A percentile compares a stretch with the other conserved stretches of the same genome.
These are phyloP conservation scores for Melanotaenia maccullochi DNA, from an alignment of 2,797 vertebrate genomes.

Conservation along the genomic window DNA sequence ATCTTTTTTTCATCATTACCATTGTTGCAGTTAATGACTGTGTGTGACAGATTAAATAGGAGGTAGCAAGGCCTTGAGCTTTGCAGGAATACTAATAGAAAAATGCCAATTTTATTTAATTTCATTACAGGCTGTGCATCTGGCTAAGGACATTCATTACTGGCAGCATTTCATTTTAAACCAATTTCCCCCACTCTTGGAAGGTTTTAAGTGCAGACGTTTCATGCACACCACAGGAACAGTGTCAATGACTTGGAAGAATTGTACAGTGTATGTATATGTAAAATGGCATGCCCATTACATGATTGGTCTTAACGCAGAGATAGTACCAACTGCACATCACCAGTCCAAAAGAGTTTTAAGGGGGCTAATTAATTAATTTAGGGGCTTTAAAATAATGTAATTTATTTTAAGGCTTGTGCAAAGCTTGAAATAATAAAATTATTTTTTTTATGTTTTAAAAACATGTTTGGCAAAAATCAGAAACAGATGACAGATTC, in stretches of 20 bases:
- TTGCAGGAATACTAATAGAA: constrained; percentile 45
- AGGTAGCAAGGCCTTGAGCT: constrained; percentile 39
- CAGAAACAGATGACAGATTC: too few relatives aligned
- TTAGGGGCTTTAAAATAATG: too few relatives aligned
- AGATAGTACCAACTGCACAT: neutral
- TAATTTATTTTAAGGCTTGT: too few relatives aligned
- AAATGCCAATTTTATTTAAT: constrained; percentile 64
- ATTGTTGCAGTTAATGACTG: constrained; percentile 60
- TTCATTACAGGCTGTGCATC: constrained; percentile 25
- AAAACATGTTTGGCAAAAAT: too few relatives aligned
- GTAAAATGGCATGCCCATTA: neutral
- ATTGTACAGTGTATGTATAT: neutral
- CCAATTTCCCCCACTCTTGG: constrained; percentile 53
- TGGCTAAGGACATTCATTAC: constrained; percentile 63
- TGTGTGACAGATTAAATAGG: constrained; percentile 73
- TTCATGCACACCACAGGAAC: constrained; percentile 8
- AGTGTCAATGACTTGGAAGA: constrained; percentile 16
- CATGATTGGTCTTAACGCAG: neutral
- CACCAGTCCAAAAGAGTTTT: too few relatives aligned
- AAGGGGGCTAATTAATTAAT: too few relatives aligned
- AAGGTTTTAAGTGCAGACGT: constrained; percentile 49
- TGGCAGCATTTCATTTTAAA: constrained; percentile 63
- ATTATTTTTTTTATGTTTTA: too few relatives aligned
- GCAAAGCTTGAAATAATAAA: too few relatives aligned
- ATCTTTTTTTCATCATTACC: constrained; percentile 49